Evolutionary conservation across 2,113 vertebrate species (phyloP).

Genomic region (western clawed frog (Xenopus tropicalis)): UCB_Xtro_10.0 CM004449.2:93104501-93105000

Average conservation of each 20-base stretch:
- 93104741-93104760: constrained; percentile 52
- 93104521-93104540: not conserved
- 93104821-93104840: no score
- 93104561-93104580: constrained; percentile 19
- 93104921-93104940: no score
- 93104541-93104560: not conserved
- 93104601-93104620: constrained; percentile 64
- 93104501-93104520: not conserved
- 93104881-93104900: no score
- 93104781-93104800: constrained; percentile 1
- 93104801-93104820: no score
- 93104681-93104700: constrained; percentile 48
- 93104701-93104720: constrained; percentile 58
- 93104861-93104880: no score
- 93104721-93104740: constrained; percentile 73
- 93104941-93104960: no score
- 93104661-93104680: not conserved
- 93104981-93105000: no score
- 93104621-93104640: constrained; percentile 63
- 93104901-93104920: no score
- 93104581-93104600: constrained; percentile 54
- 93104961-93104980: no score
- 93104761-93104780: constrained; percentile 62
- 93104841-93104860: no score
- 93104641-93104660: constrained; percentile 36